Conservation (phyloP, 2,797 vertebrate species). For the Eleutherodactylus coqui region DNA sequence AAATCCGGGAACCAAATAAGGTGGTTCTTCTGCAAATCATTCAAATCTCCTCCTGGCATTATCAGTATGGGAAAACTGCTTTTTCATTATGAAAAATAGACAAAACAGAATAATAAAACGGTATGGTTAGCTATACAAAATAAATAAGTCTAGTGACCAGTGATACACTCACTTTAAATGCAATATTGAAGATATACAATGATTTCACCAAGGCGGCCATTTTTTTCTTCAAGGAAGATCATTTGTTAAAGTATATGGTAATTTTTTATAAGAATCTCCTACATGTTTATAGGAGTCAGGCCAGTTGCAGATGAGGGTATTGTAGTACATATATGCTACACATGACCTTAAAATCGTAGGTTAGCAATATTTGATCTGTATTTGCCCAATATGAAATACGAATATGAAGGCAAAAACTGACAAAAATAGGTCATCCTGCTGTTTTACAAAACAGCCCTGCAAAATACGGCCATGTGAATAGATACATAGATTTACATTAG, state of each 20-base stretch:
- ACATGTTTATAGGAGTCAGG: background rate
- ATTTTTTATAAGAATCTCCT: background rate
- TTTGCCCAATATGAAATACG: no score
- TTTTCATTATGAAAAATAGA: conserved; percentile 64
- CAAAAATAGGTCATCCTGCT: no score
- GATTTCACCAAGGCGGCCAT: conserved; percentile 14
- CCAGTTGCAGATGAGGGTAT: background rate
- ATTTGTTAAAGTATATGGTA: conserved; percentile 19
- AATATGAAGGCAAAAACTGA: no score
- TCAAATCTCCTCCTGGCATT: background rate
- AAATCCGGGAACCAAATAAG: conserved; percentile 9
- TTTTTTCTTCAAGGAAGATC: conserved; percentile 21
- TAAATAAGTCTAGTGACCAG: conserved; percentile 53
- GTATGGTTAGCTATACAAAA: conserved; percentile 54
- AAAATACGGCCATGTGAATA: no score
- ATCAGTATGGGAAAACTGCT: background rate
- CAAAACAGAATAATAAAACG: conserved; percentile 34
- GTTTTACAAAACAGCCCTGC: no score
- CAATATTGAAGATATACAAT: conserved; percentile 29
- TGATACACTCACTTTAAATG: conserved; percentile 1
- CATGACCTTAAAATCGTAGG: no score
- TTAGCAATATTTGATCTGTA: no score
- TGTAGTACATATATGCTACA: no score
- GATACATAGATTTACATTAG: no score
- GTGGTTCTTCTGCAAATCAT: conserved; percentile 11